These are phyloP conservation scores for Odontomyia ornata DNA, from an alignment of 2,888 invertebrate genomes.

Conservation along the genomic window DNA sequence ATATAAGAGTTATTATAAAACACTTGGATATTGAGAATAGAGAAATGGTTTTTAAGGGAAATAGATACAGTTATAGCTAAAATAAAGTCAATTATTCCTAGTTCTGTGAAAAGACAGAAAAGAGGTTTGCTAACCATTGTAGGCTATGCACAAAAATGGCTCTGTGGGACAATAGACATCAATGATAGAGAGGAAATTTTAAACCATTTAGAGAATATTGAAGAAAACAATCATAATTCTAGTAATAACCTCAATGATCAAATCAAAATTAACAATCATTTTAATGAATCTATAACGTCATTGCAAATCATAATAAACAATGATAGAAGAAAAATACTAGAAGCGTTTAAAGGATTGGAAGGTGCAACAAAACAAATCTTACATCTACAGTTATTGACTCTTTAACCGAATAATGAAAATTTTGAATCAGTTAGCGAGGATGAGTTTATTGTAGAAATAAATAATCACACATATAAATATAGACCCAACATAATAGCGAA, in stretches of 20 bases:
- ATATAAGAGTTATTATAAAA: conserved; percentile 32
- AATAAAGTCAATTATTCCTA: no score
- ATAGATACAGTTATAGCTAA: no score
- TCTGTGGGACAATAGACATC: neutral
- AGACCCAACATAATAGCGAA: no score
- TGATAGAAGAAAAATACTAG: conserved; percentile 12
- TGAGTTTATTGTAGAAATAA: conserved; percentile 2
- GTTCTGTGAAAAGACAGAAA: no score
- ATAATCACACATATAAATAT: no score
- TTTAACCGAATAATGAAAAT: no score
- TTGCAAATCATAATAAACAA: no score
- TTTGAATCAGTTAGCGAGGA: neutral
- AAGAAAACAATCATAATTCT: conserved; percentile 1
- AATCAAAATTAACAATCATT: conserved; percentile 12
- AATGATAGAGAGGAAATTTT: neutral
- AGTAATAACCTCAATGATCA: conserved; percentile 10
- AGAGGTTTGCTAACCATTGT: neutral
- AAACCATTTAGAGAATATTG: neutral
- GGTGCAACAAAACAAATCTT: no score
- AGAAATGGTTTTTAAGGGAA: no score
- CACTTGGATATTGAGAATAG: conserved; percentile 11
- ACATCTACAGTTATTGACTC: neutral
- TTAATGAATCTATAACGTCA: conserved; percentile 12
- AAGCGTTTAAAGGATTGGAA: conserved; percentile 8
- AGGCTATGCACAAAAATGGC: neutral